Conservation (phyloP, 2,888 invertebrate species). For the Drosophila barbarae region DNA sequence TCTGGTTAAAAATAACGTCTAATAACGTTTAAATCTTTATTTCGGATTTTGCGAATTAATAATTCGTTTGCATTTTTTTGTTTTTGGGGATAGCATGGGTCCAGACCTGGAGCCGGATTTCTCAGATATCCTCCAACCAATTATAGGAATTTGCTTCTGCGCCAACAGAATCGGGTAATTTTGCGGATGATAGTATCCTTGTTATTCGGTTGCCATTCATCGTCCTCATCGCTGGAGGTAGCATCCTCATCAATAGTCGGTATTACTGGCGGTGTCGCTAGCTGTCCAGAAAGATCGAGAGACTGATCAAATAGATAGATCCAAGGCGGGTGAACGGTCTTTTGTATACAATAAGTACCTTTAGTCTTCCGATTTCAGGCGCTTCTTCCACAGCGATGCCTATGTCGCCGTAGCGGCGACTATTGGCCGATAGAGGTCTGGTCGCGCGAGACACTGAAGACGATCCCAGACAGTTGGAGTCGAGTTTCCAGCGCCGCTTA, state of each 20-base stretch:
- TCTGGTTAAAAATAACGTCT: not conserved
- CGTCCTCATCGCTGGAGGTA: not conserved
- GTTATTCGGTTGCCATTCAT: not conserved
- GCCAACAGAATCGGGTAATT: not conserved
- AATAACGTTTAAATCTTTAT: not conserved
- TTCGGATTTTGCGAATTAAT: not conserved
- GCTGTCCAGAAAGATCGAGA: not conserved
- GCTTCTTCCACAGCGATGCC: not conserved
- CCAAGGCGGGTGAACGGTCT: not conserved
- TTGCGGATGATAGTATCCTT: not conserved
- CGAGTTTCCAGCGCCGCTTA: not conserved
- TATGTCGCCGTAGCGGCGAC: not conserved
- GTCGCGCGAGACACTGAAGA: not conserved
- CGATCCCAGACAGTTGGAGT: conserved; percentile 2
- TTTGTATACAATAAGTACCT: not conserved
- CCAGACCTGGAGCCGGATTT: not conserved
- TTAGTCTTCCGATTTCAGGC: not conserved
- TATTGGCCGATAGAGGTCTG: not conserved
- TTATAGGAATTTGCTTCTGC: not conserved
- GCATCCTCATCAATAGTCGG: not conserved
- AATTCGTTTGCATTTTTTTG: not conserved
- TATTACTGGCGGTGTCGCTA: not conserved
- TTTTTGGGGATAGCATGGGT: not conserved
- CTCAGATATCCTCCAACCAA: not conserved
- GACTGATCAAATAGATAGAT: not conserved